Evolutionary conservation across 2,113 vertebrate genomes (phyloP).

Genomic region (Raja brachyura): DNA sequence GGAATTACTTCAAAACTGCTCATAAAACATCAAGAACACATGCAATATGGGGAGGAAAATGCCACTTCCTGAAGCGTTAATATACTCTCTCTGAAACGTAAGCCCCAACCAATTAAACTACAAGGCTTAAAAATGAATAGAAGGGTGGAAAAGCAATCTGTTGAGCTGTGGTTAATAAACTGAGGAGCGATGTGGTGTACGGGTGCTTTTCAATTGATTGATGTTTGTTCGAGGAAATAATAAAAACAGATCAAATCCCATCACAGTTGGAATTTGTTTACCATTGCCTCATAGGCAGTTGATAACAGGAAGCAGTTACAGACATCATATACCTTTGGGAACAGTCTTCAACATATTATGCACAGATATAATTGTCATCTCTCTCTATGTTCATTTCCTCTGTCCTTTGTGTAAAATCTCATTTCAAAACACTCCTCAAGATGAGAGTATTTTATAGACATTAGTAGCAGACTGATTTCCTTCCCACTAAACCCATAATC

Average conservation of each 20-base stretch:
- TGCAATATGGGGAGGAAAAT: neutral
- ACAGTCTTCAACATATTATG: neutral
- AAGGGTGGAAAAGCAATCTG: neutral
- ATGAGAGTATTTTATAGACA: neutral
- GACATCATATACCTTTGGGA: slow-evolving; percentile 9
- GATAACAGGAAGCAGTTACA: slow-evolving; percentile 16
- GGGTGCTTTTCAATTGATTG: slow-evolving; percentile 4
- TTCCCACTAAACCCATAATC: neutral
- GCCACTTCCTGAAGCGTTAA: neutral
- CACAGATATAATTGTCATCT: slow-evolving; percentile 1
- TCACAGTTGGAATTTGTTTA: slow-evolving; percentile 6
- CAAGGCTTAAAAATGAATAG: neutral
- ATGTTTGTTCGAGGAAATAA: slow-evolving; percentile 21
- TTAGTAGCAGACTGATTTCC: neutral
- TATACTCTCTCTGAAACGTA: neutral
- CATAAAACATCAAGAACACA: neutral
- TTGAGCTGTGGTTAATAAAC: neutral
- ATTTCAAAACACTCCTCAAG: neutral
- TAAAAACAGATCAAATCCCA: slow-evolving; percentile 17
- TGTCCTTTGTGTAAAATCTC: neutral
- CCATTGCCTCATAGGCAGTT: slow-evolving; percentile 10
- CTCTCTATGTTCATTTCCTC: slow-evolving; percentile 20
- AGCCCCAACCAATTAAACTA: neutral
- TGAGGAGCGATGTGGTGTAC: neutral
- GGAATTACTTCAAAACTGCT: neutral